Conservation (phyloP, 2,888 invertebrate species). For the Pharmacophagus antenor region DNA sequence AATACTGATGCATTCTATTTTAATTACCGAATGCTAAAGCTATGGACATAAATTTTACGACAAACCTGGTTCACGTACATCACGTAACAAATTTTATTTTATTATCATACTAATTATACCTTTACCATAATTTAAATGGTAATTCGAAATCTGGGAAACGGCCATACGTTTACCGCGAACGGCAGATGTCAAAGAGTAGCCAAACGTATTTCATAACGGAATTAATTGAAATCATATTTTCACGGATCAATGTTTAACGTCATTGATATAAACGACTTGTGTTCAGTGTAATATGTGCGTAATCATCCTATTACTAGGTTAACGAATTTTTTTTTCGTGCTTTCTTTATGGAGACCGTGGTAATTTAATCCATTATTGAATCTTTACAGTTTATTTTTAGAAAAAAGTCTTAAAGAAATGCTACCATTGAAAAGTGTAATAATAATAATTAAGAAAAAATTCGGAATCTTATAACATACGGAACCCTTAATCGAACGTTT, state of each 20-base stretch:
- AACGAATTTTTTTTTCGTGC: too few species aligned
- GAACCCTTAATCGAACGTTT: too few species aligned
- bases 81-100: slow-evolving; percentile 32
- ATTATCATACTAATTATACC: slow-evolving; percentile 31
- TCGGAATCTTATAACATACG: too few species aligned
- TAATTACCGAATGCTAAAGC: slow-evolving; percentile 27
- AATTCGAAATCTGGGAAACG: slow-evolving; percentile 31
- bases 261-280: slow-evolving; percentile 9
- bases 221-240: slow-evolving; percentile 35
- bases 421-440: too few species aligned
- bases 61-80: slow-evolving; percentile 28
- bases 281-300: too few species aligned
- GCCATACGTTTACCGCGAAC: slow-evolving; percentile 30
- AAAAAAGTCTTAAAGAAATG: too few species aligned
- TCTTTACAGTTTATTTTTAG: too few species aligned
- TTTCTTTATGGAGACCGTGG: too few species aligned
- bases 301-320: too few species aligned
- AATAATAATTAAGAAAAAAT: too few species aligned
- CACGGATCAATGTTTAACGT: slow-evolving; percentile 26
- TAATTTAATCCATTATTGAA: too few species aligned
- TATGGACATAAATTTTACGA: slow-evolving; percentile 28
- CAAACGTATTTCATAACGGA: slow-evolving; percentile 33
- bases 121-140: slow-evolving; percentile 31
- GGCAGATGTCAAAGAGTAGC: slow-evolving; percentile 34
- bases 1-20: slow-evolving; percentile 28